Evolutionary conservation across 2,113 vertebrate genomes (phyloP).

Genomic region (Dasyornis broadbenti): DNA sequence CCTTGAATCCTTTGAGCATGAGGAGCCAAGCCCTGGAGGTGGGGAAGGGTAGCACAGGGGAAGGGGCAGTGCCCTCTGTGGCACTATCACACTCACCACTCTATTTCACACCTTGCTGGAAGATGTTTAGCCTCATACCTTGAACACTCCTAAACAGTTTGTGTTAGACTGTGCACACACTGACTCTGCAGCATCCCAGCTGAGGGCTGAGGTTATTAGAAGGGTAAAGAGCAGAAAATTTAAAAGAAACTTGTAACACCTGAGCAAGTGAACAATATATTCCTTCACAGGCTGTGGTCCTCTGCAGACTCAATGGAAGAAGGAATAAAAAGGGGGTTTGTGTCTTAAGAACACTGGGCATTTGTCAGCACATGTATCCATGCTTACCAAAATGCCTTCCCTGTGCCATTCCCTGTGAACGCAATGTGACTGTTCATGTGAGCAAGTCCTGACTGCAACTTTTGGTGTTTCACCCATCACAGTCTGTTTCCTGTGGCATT

Average conservation of each 20-base stretch:
- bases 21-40: background rate
- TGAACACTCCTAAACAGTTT: background rate
- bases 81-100: background rate
- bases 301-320: background rate
- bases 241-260: background rate
- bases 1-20: background rate
- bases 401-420: background rate
- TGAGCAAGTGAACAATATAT: background rate
- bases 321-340: background rate
- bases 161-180: background rate
- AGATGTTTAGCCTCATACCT: background rate
- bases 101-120: background rate
- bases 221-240: background rate
- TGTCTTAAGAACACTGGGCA: background rate
- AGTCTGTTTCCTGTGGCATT: background rate
- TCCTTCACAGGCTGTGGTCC: background rate
- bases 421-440: background rate
- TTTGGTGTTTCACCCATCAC: background rate
- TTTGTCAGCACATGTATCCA: background rate
- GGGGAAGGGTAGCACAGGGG: fast-evolving
- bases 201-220: background rate
- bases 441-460: fast-evolving
- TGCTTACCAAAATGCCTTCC: background rate
- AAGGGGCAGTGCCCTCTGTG: background rate
- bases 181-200: fast-evolving